These are phyloP conservation scores for Aurelia sp. DNA, from an alignment of 30 jellyfish, hydroid and myxozoan species.

Conservation along the genomic window DNA sequence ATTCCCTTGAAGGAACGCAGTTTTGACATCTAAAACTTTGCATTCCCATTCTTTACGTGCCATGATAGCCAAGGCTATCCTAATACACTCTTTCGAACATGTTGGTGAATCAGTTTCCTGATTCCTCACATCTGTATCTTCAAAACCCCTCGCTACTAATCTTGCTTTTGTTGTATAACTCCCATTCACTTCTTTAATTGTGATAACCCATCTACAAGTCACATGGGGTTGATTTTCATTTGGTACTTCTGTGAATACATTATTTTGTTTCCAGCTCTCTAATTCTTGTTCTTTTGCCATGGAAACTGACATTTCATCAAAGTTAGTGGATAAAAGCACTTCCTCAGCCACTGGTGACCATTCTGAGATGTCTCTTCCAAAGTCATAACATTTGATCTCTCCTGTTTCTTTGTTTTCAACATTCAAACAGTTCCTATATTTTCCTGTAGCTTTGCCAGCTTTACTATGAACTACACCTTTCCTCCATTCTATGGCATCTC, in stretches of 20 bases:
- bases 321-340: background rate
- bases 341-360: background rate
- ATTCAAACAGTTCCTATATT: background rate
- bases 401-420: no score
- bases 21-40: slow-evolving; percentile 40
- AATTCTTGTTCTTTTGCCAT: slow-evolving; percentile 32
- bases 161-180: slow-evolving; percentile 24
- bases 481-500: slow-evolving; percentile 42
- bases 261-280: slow-evolving; percentile 21
- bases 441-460: slow-evolving; percentile 55
- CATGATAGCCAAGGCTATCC: slow-evolving; percentile 36
- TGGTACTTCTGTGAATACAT: slow-evolving; percentile 37
- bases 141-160: slow-evolving; percentile 47
- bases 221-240: slow-evolving; percentile 25
- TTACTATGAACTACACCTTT: slow-evolving; percentile 36
- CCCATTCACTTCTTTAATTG: slow-evolving; percentile 8
- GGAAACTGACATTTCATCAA: background rate
- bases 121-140: slow-evolving; percentile 25
- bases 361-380: no score
- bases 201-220: slow-evolving; percentile 21
- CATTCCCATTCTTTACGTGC: slow-evolving; percentile 33
- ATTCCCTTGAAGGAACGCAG: slow-evolving; percentile 57
- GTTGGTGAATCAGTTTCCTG: slow-evolving; percentile 41
- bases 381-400: no score
- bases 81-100: slow-evolving; percentile 28